These are phyloP conservation scores for Thomomys bottae DNA, from an alignment of 2,113 vertebrate genomes.

Conservation along the genomic window DNA sequence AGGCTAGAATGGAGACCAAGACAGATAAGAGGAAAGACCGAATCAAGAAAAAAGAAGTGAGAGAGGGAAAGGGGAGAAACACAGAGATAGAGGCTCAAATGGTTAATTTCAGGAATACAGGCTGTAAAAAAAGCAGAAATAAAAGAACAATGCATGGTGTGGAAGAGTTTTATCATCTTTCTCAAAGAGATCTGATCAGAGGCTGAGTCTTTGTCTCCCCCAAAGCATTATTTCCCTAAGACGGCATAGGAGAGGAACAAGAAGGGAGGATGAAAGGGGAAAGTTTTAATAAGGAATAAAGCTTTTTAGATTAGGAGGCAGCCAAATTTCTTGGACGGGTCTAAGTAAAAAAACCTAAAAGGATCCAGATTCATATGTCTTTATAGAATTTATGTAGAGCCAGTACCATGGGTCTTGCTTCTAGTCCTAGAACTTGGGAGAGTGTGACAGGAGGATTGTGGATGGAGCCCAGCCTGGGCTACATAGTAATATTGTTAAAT, in stretches of 20 bases:
- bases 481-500: background rate
- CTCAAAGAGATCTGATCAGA: background rate
- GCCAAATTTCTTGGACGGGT: slow-evolving; percentile 12
- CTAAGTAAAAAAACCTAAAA: slow-evolving; percentile 35
- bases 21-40: slow-evolving; percentile 52
- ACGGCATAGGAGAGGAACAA: background rate
- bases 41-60: slow-evolving; percentile 54
- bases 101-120: slow-evolving; percentile 9
- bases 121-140: slow-evolving; percentile 19
- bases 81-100: slow-evolving; percentile 6
- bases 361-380: background rate
- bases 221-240: background rate
- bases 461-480: background rate
- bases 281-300: slow-evolving; percentile 27
- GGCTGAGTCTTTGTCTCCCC: background rate
- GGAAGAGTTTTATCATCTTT: slow-evolving; percentile 29
- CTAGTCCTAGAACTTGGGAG: background rate
- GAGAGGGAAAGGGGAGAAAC: background rate
- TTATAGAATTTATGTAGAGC: background rate
- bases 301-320: slow-evolving; percentile 37
- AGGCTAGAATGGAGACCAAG: slow-evolving; percentile 52
- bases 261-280: background rate
- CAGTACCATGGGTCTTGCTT: background rate
- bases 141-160: background rate
- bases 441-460: background rate